Conservation (phyloP, 2,888 invertebrate species). For the Baronia brevicornis region DNA sequence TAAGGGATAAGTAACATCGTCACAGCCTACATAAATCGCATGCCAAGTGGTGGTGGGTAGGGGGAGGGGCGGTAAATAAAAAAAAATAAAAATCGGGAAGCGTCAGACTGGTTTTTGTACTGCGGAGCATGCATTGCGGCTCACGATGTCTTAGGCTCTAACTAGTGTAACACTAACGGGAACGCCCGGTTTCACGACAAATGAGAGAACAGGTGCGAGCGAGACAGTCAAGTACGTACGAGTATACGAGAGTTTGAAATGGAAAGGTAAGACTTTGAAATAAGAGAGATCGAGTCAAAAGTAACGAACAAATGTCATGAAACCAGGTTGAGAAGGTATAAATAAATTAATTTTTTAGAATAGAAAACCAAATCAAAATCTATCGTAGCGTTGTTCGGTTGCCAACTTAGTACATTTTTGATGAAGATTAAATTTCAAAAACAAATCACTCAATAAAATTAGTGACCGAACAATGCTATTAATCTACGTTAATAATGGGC, state of each 20-base stretch:
- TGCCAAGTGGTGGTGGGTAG: slow-evolving; percentile 49
- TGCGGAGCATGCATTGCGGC: slow-evolving; percentile 57
- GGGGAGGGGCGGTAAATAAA: slow-evolving; percentile 46
- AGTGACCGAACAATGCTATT: slow-evolving; percentile 55
- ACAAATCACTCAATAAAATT: slow-evolving; percentile 35
- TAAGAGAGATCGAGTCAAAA: slow-evolving; percentile 2
- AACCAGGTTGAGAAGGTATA: slow-evolving; percentile 51
- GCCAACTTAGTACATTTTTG: slow-evolving; percentile 35
- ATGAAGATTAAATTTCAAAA: not conserved
- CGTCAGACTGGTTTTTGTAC: slow-evolving; percentile 57
- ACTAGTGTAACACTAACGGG: slow-evolving; percentile 39
- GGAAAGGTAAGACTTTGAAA: slow-evolving; percentile 7
- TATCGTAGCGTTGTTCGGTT: slow-evolving; percentile 54
- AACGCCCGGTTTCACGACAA: slow-evolving; percentile 56
- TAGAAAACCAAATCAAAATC: slow-evolving; percentile 53
- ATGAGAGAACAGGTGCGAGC: slow-evolving; percentile 21
- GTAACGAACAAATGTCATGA: slow-evolving; percentile 48
- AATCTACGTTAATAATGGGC: slow-evolving; percentile 63
- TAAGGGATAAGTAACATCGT: slow-evolving; percentile 71
- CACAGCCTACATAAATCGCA: slow-evolving; percentile 67
- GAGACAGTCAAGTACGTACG: slow-evolving; percentile 20
- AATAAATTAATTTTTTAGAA: slow-evolving; percentile 41
- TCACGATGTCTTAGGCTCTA: slow-evolving; percentile 34
- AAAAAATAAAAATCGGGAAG: slow-evolving; percentile 44
- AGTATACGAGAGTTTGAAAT: slow-evolving; percentile 9